Evolutionary conservation across 2,888 invertebrate genomes (phyloP), one percentile per base, ranked within the genome.

Genomic region (Liodrosophila aerea): DNA sequence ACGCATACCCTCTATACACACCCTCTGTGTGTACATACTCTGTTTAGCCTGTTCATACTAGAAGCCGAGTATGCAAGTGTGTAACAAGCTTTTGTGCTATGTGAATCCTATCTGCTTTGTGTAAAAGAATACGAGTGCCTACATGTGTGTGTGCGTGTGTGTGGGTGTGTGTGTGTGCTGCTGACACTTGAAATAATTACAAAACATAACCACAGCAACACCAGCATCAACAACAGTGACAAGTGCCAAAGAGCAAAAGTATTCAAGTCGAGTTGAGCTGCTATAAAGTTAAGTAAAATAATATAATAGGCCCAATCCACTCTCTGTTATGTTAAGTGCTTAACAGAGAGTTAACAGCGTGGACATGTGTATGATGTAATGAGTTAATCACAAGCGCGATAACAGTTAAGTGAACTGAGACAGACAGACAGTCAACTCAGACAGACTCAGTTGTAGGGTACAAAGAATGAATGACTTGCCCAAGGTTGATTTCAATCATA

Each of bases 131-230:
- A 22, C 22, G n/a, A 1, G 5, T 11, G 37, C n/a, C n/a, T n/a
- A n/a, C 15, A 16, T 1, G 16, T 11, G 39, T 39, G 7, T n/a
- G n/a, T 18, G 4, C n/a, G 2, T 27, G 27, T 15, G 11, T 34
- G 41, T n/a, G 31, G 12, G 15, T 37, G 29, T 44, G 44, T 37
- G 36, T 31, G 45, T 44, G 15, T 73, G 80, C 54, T 56, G 59
- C 57, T 81, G 81, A 65, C 85, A 78, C 73, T 81, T 73, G 62
- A 73, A 73, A 65, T 82, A 87, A 86, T 87, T 86, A 75, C 73
- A 73, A 73, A 68, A 63, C 60, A 64, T 41, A 70, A 56, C 46
- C 45, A 50, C 64, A 56, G 44, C 37, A 12, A 51, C 47, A 40
- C 22, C 22, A 22, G 13, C 36, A 40, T 51, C 41, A 65, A 34